Base-by-base conservation (phyloP, 2,797 vertebrate species). In the Streptopelia turtur region DNA sequence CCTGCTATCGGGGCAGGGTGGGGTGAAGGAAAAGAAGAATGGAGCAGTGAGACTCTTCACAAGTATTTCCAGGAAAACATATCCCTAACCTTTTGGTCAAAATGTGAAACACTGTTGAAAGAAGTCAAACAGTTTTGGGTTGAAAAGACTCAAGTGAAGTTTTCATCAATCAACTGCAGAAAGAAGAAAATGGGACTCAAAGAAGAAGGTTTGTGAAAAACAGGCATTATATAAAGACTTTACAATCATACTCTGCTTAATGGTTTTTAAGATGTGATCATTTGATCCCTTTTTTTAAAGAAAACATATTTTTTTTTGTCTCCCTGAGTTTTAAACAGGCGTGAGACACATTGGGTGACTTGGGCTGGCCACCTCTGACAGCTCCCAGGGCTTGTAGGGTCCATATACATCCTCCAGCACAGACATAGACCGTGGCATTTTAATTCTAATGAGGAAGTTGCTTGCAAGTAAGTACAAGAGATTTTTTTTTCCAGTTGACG, bases 1-100 rank as follows among this genome's bases (percentile, higher is more conserved):
- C 53, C 43, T 83, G 25, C 16, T 66, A 25, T 9, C 0, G 0
- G 20, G 25, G n/a, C n/a, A n/a, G n/a, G n/a, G n/a, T n/a, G n/a
- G n/a, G n/a, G n/a, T n/a, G n/a, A n/a, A 6, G 10, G 7, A 15
- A 8, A 11, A 4, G 27, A 45, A 60, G 86, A 92, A 84, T 10
- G 4, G 43, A 83, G 12, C 47, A 17, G 50, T 23, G 45, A 78
- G 59, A 47, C 59, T 47, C 16, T 61, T 90, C 25, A 70, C 30
- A 82, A 72, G 7, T 50, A 50, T 86, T 69, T 72, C 3, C 3
- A 65, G 41, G 61, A 65, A 86, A 88, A 83, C 18, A 8, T 23
- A 50, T 43, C 60, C 41, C 25, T 77, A 83, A 87, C 14, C 56
- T 94, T 88, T 83, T 49, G n/a, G 50, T 82, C 77, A 84, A 76